Percentiles rank a stretch among this genome's conserved stretches.
Evolutionary conservation across 2,113 vertebrate genomes (phyloP).

Genomic region (Charadrius vociferus): DNA sequence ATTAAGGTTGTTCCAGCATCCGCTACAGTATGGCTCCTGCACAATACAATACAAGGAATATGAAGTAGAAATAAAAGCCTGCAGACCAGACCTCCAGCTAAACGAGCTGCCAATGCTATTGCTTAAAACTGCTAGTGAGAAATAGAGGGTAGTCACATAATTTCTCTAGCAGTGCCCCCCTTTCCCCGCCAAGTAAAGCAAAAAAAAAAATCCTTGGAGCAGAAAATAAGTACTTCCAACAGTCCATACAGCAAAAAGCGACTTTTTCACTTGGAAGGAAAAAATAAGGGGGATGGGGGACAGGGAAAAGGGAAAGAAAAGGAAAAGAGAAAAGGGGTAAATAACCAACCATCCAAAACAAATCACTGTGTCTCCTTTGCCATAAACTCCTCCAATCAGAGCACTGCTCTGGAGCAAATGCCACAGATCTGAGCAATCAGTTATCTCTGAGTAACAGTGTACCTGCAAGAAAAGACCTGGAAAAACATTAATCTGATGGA

Average conservation of each 20-base stretch:
- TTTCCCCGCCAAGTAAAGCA: background rate
- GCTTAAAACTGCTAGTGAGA: background rate
- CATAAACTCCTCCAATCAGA: background rate
- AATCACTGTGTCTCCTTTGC: background rate
- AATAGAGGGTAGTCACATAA: background rate
- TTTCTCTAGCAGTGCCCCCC: background rate
- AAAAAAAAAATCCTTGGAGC: background rate
- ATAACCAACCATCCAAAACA: background rate
- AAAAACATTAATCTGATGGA: constrained; percentile 55
- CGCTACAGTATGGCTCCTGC: background rate
- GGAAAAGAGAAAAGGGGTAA: background rate
- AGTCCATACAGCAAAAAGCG: background rate
- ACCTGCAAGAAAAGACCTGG: constrained; percentile 61
- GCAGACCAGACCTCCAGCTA: background rate
- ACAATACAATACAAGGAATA: background rate
- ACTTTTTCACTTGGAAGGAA: background rate
- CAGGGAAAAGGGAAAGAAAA: background rate
- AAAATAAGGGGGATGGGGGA: background rate
- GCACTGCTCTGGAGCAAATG: background rate
- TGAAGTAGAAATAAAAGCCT: background rate
- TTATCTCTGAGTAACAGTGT: constrained; percentile 35
- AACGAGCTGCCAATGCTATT: background rate
- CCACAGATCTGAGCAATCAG: background rate
- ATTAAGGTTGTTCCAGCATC: background rate
- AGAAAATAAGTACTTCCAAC: background rate